Evolutionary conservation across 2,888 invertebrate genomes (phyloP), one percentile per base, ranked within the genome.

Genomic region (Parochlus steinenii): DNA sequence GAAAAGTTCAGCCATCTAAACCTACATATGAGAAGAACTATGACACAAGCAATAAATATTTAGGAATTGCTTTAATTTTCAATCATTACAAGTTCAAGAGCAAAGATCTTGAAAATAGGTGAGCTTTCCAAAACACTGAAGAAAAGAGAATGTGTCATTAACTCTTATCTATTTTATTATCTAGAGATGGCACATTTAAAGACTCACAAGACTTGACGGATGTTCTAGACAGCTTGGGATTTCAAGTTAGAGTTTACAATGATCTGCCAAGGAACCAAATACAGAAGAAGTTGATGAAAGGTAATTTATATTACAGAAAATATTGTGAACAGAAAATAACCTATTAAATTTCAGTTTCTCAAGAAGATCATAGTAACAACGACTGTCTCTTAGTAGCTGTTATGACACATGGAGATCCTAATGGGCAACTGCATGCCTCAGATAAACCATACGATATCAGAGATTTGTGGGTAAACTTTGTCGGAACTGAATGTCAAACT

Each of bases 341-440:
- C n/a, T n/a, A n/a, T n/a, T n/a, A n/a, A n/a, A n/a, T n/a, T n/a
- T n/a, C n/a, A n/a, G n/a, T n/a, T n/a, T n/a, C n/a, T n/a, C n/a
- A n/a, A n/a, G 57, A 61, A 45, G 68, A 75, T 53, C 70, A 74
- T 50, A 54, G 55, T 14, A 51, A 69, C 40, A 58, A 59, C 27
- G 74, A 74, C 52, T 73, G 74, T 48, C 60, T 77, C 36, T 52
- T 65, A 3, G 55, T 72, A 42, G 61, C 63, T 4, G 67, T 73
- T 11, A 64, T 79, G 62, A 65, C 68, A 7, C 77, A 80, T 48
- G 79, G 79, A 1, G 16, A 34, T 6, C 63, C 69, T 26, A 61
- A 68, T 29, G 70, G 69, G 8, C 53, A 61, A 39, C 51, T 79
- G 3, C 70, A 64, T 48, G 71, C 73, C 6, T 58, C 50, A 37